Evolutionary conservation across 2,797 vertebrate genomes (phyloP).

Genomic region (Coregonus sp.): DNA sequence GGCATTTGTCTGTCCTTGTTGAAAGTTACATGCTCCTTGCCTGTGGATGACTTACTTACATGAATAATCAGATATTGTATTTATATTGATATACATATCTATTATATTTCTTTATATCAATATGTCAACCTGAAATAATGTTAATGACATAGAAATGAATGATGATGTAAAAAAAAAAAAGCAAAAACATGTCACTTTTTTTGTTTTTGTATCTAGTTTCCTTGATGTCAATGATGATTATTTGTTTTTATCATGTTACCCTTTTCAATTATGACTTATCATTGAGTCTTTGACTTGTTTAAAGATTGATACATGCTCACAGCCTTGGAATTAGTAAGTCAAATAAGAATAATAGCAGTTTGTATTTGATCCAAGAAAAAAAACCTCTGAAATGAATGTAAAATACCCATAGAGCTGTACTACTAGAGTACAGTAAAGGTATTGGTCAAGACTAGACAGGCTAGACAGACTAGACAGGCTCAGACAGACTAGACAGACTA

Average conservation of each 20-base stretch:
- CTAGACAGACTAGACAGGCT: no score
- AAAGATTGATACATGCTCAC: not conserved
- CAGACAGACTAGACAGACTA: no score
- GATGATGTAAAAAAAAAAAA: conserved; percentile 5
- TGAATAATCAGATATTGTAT: conserved; percentile 29
- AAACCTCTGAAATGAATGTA: not conserved
- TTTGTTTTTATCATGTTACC: not conserved
- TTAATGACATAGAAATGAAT: conserved; percentile 36
- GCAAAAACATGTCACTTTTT: not conserved
- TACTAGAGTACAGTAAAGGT: no score
- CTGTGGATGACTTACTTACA: conserved; percentile 30
- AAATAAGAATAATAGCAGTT: not conserved
- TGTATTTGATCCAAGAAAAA: not conserved
- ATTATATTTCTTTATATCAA: conserved; percentile 40
- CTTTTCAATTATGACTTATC: not conserved
- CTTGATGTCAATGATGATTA: not conserved
- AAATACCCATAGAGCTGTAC: not conserved
- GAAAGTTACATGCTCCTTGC: conserved; percentile 15
- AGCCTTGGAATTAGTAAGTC: not conserved
- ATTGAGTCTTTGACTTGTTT: not conserved
- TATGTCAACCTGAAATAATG: conserved; percentile 27
- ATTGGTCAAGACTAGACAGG: no score
- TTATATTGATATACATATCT: conserved; percentile 35
- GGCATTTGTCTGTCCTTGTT: conserved; percentile 16
- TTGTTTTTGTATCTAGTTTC: no score